Base-by-base conservation (phyloP, 2,888 invertebrate species). In the Tenthredo amoena region DNA sequence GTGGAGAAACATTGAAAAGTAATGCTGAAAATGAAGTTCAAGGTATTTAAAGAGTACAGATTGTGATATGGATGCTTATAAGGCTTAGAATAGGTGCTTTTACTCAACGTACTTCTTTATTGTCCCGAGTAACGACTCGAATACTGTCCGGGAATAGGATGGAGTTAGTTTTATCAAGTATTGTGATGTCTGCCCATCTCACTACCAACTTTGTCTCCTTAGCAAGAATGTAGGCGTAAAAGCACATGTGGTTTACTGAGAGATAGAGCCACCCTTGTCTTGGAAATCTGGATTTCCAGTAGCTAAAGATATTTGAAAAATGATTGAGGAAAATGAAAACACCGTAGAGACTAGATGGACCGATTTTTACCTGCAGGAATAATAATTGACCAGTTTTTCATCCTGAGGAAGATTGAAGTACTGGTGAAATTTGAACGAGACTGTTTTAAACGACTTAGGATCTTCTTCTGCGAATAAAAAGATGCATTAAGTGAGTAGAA, bases 191-290 rank as follows among this genome's bases (percentile, higher is more conserved):
- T 2, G 97, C 96, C 98, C 98, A 99, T 89, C 98, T 95, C 85
- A 99, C 96, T 88, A 97, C 96, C 77, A 99, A 95, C 90, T 97
- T 97, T 5, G 98, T 98, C 93, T 99, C 98, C 86, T 96, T 96
- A 10, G 99, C 98, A 94, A 99, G 95, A 91, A 99, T 96, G 92
- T 98, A 98, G 0, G 99, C 98, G 93, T 99, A 97, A 94, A 99
- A 99, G 92, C 99, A 99, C 93, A 99, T 95, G 93, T 98, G 98
- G 93, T 99, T 98, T 55, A 99, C 97, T 31, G 99, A 99, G n/a
- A 99, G 95, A 92, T 99, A 99, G 92, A 99, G 95, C 97, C 98
- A 98, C 50, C 99, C 99, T 94, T 99, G 99, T n/a, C 98, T 95
- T 0, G 99, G 99, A 89, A 99, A 95, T 93, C 96, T 96, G 55